phyloP scores from a whole-genome alignment of 2,113 vertebrate species.

The Chamaetylas fuelleborni region DNA sequence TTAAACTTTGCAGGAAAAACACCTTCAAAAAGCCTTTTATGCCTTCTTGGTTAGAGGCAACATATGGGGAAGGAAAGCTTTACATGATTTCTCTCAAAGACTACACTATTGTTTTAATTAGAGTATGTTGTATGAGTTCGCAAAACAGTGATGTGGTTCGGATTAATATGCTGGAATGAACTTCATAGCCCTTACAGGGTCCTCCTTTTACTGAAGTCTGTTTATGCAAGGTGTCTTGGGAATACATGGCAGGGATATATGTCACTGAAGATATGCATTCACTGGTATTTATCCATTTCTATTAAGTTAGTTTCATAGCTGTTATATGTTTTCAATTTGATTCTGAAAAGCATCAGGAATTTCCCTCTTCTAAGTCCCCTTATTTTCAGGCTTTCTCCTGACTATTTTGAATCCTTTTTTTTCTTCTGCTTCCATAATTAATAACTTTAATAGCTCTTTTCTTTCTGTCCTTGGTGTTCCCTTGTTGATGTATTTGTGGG shows the following conservation, averaged over 20 bases:
- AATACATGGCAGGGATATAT: background rate
- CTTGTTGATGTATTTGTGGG: background rate
- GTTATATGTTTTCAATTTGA: background rate
- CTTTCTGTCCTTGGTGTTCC: background rate
- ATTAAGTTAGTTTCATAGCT: background rate
- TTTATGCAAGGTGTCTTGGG: background rate
- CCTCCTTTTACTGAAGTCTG: background rate
- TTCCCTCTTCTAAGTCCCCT: background rate
- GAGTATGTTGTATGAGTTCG: background rate
- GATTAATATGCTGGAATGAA: background rate
- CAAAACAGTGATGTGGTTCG: background rate
- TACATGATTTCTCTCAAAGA: background rate
- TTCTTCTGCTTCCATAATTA: background rate
- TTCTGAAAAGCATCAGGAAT: background rate
- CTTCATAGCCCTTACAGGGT: background rate
- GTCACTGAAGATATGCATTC: background rate
- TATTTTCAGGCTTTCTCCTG: background rate
- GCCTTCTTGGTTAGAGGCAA: background rate
- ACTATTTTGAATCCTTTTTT: background rate
- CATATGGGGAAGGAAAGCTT: background rate
- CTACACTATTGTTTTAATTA: background rate
- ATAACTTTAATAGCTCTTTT: background rate
- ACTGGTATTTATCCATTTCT: background rate
- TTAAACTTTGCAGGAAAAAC: background rate
- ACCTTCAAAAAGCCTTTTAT: background rate